These are phyloP conservation scores for Mustelus asterias DNA, from an alignment of 2,113 vertebrate genomes.

Conservation along the genomic window DNA sequence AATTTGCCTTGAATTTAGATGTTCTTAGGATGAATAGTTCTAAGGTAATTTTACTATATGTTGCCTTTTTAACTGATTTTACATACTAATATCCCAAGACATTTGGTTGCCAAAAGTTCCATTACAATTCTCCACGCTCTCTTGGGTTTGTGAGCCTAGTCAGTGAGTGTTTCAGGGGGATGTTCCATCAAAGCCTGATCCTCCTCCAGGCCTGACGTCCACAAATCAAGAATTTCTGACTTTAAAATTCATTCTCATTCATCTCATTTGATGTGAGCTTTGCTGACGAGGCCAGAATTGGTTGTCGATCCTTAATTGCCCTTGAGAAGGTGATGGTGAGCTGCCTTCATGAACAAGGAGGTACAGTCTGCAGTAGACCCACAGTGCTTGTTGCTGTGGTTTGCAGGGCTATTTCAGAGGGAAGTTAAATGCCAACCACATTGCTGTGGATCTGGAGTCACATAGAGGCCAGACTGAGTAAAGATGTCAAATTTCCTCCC, in stretches of 20 bases:
- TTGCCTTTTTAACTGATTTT: neutral
- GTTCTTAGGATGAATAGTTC: neutral
- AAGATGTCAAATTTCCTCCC: neutral
- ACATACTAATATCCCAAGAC: neutral
- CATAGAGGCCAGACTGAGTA: neutral
- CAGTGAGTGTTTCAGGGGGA: neutral
- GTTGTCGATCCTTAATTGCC: too few species aligned
- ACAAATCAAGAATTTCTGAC: neutral
- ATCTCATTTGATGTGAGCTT: too few species aligned
- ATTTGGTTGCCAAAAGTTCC: neutral
- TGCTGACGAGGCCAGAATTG: too few species aligned
- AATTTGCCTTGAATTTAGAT: neutral
- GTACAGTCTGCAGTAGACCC: neutral
- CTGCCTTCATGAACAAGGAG: neutral
- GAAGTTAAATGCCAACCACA: neutral
- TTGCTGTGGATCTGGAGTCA: neutral
- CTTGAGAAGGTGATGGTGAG: neutral
- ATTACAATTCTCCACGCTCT: neutral
- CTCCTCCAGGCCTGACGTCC: neutral
- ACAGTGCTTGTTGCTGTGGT: neutral
- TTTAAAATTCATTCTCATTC: too few species aligned
- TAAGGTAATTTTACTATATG: neutral
- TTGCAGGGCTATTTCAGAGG: neutral
- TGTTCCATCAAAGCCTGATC: neutral
- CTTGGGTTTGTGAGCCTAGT: neutral